Evolutionary conservation across 1,140 invertebrate genomes (phyloP), one percentile per base, ranked within the genome.

Genomic region (Conus betulinus): DNA sequence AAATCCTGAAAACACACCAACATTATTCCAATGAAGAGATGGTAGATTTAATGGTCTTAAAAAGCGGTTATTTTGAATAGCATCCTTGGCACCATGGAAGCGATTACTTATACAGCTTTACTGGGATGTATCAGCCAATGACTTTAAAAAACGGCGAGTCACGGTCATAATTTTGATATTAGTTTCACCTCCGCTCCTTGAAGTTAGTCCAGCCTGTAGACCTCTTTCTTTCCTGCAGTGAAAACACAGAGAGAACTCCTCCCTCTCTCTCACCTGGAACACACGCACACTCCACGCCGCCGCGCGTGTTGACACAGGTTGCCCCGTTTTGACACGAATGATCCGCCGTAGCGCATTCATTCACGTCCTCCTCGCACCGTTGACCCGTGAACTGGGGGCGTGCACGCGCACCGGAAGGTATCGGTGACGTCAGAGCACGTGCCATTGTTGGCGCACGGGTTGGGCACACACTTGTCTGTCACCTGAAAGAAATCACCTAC

Each of bases 371-470:
- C 87, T 94, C 93, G 88, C 94, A 95, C 82, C 94, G 92, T 67
- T 89, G 86, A 51, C 94, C 94, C 2, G 92, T 91, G 86, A 92
- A 95, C 25, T 39, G 98, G 98, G 2, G 97, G 93, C 2, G 96
- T 96, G 93, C 98, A 99, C 0, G 96, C 94, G 95, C 98, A 99
- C 78, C 96, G 95, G 95, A 94, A 95, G 0, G 87, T 82, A 5
- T 84, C 90, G 13, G 23, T n/a, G 0, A 23, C 67, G 74, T 97
- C 96, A 87, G 97, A 96, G 95, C 98, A 99, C 27, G 96, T 97
- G 79, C 96, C 98, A 51, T 97, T 97, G 94, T 98, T 97, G 13
- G 96, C 95, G 94, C 98, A 99, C 0, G 98, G 98, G 27, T 89
- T 89, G 27, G 89, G 89, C 11, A 85, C 95, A 94, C 98, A 99